Evolutionary conservation across 2,113 vertebrate species (phyloP), one percentile per base, ranked within the genome.

Genomic region (Pogonocichla stellata): DNA sequence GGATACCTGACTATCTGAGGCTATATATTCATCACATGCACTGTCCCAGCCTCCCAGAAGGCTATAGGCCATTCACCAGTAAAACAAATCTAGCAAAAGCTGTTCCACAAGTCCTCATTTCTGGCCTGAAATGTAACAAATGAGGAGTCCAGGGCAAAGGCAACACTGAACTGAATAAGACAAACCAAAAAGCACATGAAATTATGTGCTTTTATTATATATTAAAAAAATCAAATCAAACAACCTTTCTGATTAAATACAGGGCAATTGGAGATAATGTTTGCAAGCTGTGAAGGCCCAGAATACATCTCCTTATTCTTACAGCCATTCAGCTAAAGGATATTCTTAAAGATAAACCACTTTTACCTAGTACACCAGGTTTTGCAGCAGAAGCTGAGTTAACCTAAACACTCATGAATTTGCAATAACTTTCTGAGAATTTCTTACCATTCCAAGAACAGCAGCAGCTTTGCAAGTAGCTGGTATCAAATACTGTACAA

Each of bases 401-500:
- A 80, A 57, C 5, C 19, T 36, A 80, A 50, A 74, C 9, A 22
- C 26, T 67, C 19, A 19, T 8, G 18, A 81, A 70, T 28, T 66
- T 73, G 17, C 56, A 90, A 51, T 51, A 36, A n/a, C 11, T 84
- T 73, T 20, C 43, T 34, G 19, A 73, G 25, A 83, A 58, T 19
- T 58, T 53, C 99, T 98, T 94, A 99, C 99, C 99, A 99, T 99
- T 92, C 99, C 99, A 6, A 99, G 98, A 53, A 99, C 99, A 5
- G 99, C 99, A 6, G 99, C 99, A 36, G 99, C 99, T 96, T 99
- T 99, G 92, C 99, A 99, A 95, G 98, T 98, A 64, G 99, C 99
- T 8, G 99, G 99, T 75, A 99, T 98, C 75, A 99, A 98, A 96
- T 99, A 99, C 73, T 99, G 99, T 48, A 99, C 95, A 43, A 99